These are phyloP conservation scores for Andrena marginata DNA, from an alignment of 2,888 invertebrate species.

Conservation along the genomic window DNA sequence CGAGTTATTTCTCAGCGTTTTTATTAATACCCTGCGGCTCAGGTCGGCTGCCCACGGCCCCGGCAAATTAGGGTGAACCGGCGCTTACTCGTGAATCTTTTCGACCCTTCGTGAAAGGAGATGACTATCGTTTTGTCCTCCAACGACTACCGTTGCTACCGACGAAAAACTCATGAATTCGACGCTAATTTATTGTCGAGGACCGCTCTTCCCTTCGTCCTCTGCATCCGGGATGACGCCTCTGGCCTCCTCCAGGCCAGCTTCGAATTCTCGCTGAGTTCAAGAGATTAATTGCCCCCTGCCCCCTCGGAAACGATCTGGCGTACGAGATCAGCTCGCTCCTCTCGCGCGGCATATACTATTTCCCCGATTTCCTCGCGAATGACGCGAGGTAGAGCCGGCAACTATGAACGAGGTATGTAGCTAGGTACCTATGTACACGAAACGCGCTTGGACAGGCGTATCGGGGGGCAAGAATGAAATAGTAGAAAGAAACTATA, in stretches of 20 bases:
- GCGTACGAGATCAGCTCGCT: constrained; percentile 23
- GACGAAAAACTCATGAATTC: constrained; percentile 73
- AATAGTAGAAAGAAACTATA: background rate
- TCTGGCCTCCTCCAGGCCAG: constrained; percentile 17
- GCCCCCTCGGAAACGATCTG: constrained; percentile 28
- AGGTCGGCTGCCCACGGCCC: constrained; percentile 15
- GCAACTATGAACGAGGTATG: too few relatives aligned
- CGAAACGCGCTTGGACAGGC: background rate
- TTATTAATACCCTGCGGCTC: constrained; percentile 72
- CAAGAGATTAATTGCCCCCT: constrained; percentile 51
- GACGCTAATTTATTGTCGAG: constrained; percentile 70
- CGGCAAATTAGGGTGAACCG: constrained; percentile 73
- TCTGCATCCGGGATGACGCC: constrained; percentile 60
- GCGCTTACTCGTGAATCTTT: constrained; percentile 70
- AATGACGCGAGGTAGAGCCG: background rate
- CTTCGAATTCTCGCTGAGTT: constrained; percentile 56
- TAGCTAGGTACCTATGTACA: too few relatives aligned
- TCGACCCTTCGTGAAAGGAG: constrained; percentile 72
- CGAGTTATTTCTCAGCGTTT: constrained; percentile 74
- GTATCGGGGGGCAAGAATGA: background rate
- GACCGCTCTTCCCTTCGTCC: constrained; percentile 29
- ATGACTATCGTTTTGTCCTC: constrained; percentile 75
- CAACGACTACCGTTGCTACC: constrained; percentile 74
- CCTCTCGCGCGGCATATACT: background rate
- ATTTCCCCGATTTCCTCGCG: background rate